These are phyloP conservation scores for Ptychochromis oligacanthus DNA, from an alignment of 2,113 vertebrate genomes.

Conservation along the genomic window DNA sequence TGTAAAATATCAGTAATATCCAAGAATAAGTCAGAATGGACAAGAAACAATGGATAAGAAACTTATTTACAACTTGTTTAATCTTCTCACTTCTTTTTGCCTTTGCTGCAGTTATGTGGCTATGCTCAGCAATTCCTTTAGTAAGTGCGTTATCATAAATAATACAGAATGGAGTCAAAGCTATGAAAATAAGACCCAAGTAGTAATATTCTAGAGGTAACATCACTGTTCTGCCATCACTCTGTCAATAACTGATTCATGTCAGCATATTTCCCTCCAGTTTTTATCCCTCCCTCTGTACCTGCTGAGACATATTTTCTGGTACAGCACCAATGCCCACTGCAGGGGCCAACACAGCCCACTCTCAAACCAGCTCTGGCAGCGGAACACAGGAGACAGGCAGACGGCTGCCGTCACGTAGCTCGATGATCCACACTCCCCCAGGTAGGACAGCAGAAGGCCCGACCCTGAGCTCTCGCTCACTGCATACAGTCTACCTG, in stretches of 20 bases:
- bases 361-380: constrained; percentile 85
- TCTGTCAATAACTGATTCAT: neutral
- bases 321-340: constrained; percentile 79
- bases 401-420: constrained; percentile 84
- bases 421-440: constrained; percentile 86
- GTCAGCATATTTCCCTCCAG: neutral
- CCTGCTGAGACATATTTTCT: constrained; percentile 85
- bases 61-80: neutral
- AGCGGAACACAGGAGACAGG: constrained; percentile 84
- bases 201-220: neutral
- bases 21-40: neutral
- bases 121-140: neutral
- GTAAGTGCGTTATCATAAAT: neutral
- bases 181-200: neutral
- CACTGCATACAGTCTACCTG: constrained; percentile 80
- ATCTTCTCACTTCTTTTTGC: neutral
- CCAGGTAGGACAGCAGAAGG: constrained; percentile 85
- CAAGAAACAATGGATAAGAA: neutral
- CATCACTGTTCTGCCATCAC: neutral
- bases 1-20: neutral
- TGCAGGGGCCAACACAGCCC: constrained; percentile 78
- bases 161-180: neutral
- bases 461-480: constrained; percentile 85
- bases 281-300: constrained; percentile 32
- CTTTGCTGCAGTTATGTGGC: neutral